These are phyloP conservation scores for Terrapene triunguis DNA, from an alignment of 2,113 vertebrate species.

Conservation along the genomic window DNA sequence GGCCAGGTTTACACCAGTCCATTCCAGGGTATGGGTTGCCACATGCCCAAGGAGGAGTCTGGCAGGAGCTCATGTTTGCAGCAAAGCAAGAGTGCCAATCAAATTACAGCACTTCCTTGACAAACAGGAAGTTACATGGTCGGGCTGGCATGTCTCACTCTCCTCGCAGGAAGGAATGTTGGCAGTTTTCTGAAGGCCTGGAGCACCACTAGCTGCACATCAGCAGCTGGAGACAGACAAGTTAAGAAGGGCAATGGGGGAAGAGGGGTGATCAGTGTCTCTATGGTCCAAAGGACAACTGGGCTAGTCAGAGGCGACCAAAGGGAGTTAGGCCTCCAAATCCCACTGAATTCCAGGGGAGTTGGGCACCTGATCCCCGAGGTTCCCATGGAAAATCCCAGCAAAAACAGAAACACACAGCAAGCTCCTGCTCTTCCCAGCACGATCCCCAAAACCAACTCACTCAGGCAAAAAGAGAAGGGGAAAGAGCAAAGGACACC, in stretches of 20 bases:
- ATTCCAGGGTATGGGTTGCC: background rate
- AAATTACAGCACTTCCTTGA: background rate
- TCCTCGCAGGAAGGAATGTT: background rate
- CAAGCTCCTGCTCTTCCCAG: background rate
- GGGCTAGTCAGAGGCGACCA: background rate
- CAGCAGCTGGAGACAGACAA: background rate
- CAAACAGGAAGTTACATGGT: background rate
- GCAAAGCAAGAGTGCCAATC: background rate
- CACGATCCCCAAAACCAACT: background rate
- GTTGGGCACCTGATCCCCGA: background rate
- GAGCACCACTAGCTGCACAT: background rate
- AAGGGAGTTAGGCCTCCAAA: background rate
- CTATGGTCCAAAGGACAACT: background rate
- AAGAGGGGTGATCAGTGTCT: background rate
- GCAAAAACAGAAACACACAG: background rate
- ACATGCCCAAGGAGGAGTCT: background rate
- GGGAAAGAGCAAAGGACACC: background rate
- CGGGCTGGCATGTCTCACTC: background rate
- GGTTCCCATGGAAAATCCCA: background rate
- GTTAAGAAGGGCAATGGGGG: background rate
- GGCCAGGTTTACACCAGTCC: background rate
- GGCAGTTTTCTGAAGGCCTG: background rate
- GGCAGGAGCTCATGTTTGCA: background rate
- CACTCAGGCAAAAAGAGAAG: background rate
- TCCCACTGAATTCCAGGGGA: background rate